Evolutionary conservation across 2,888 invertebrate genomes (phyloP), one percentile per base, ranked within the genome.

Genomic region (Deilephila elpenor): DNA sequence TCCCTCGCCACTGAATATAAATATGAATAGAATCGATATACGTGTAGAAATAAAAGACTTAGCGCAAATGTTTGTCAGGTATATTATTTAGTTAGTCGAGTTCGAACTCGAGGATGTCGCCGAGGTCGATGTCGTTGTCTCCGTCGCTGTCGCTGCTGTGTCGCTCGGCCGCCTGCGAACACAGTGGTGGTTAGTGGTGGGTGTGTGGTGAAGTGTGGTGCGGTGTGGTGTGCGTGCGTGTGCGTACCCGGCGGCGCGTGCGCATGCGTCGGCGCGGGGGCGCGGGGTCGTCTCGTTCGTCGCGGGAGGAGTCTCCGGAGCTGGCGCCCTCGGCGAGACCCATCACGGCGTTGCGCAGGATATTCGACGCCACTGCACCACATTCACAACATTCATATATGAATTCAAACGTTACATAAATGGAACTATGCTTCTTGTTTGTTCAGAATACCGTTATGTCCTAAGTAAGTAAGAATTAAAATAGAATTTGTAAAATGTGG

Each of bases 71-170:
- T 67, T 81, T 73, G 82, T 82, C 81, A 78, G 75, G 25, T 72
- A 64, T 85, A 83, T 84, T 84, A 71, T 62, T 70, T 44, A 51
- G 73, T 59, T 72, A 92, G 77, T 92, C 90, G 14, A 92, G 80
- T 59, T 91, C 93, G 75, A 94, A 93, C 77, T 93, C 93, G 20
- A 95, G 90, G 75, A 93, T 90, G 76, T 94, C 92, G 6, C 88
- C 91, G 60, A 94, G 87, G 77, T 93, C 91, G 25, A 92, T 80
- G 77, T 93, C 91, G 25, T 85, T 89, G 79, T 94, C 93, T 0
- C 80, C 88, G 72, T 92, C 93, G 34, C 90, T 91, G 82, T 92
- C 92, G 73, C 90, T 92, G 85, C 91, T 92, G 75, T 83, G 80
- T 3, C 81, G 80, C 11, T 87, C 88, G 5, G 85, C 85, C 72